Evolutionary conservation across 2,797 vertebrate species (phyloP), one percentile per base, ranked within the genome.

Genomic region (Podarcis lilfordi): DNA sequence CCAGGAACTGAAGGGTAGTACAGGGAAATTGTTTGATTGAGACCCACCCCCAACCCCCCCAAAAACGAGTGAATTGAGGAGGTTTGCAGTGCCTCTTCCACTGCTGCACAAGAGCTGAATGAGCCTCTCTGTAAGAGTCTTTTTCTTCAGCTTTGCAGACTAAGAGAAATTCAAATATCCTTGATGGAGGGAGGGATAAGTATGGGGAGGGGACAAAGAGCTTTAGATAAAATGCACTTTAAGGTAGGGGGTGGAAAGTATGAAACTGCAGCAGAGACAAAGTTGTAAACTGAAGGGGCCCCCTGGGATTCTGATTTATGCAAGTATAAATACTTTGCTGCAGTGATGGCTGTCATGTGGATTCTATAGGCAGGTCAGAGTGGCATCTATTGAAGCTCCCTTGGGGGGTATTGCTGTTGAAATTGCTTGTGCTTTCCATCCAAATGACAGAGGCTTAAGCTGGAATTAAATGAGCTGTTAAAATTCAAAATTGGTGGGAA

Each of bases 261-360:
- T 71, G 83, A 69, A 71, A 68, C 71, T 37, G 21, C 74, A 59
- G 35, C 40, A 64, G 68, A 80, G 68, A 27, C 59, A 76, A 59
- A 80, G 61, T 27, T 85, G 84, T 76, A 85, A 86, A 86, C 79
- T 32, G 43, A 72, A 81, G 71, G 61, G 43, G 25, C 59, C 71
- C 72, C 35, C 25, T 75, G 77, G 59, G 71, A 85, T 85, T 68
- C 32, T 86, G 78, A 86, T 85, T 82, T 85, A 59, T 78, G 55
- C 50, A n/a, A 82, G 83, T 61, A 85, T 71, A 75, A 68, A 84
- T 43, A 25, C 29, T 76, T 80, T 89, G 69, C 37, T 69, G 55
- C 5, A 69, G 21, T 64, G 43, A 81, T 69, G 61, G 23, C 61
- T 85, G 78, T 76, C 43, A 27, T 88, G 50, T 77, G 66, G 29